phyloP scores from a whole-genome alignment of 2,888 invertebrate species.

The Melipona beecheii region DNA sequence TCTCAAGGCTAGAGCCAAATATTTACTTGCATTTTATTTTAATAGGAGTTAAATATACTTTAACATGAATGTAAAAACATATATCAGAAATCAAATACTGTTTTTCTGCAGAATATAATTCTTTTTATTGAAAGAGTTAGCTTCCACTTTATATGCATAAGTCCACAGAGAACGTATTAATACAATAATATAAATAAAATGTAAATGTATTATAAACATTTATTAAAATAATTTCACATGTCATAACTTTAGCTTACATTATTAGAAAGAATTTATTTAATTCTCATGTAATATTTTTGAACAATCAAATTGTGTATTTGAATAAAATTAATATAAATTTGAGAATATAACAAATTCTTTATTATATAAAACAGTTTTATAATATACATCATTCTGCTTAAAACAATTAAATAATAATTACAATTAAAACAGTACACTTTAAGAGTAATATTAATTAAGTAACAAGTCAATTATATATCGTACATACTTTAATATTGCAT shows the following conservation, averaged over 20 bases:
- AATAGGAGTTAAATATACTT: constrained; percentile 19
- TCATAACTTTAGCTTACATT: constrained; percentile 9
- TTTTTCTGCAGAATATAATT: background rate
- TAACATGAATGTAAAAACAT: constrained; percentile 27
- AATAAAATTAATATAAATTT: constrained; percentile 21
- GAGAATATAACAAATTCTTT: constrained; percentile 21
- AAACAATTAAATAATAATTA: constrained; percentile 12
- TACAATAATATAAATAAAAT: constrained; percentile 41
- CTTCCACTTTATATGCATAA: constrained; percentile 15
- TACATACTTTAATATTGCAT: constrained; percentile 67
- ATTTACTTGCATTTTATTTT: constrained; percentile 39
- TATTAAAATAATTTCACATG: constrained; percentile 1
- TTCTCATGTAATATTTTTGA: constrained; percentile 19
- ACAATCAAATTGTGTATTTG: background rate
- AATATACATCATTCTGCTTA: constrained; percentile 17
- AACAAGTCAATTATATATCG: constrained; percentile 46
- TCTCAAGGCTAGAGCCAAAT: constrained; percentile 31
- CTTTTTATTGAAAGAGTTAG: constrained; percentile 21
- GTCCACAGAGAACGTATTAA: constrained; percentile 64
- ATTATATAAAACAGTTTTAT: constrained; percentile 7
- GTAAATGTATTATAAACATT: constrained; percentile 15
- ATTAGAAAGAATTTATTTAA: constrained; percentile 16
- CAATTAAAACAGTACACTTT: constrained; percentile 21
- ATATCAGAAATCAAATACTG: constrained; percentile 15
- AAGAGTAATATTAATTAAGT: no score